These are phyloP conservation scores for Tetanocera ferruginea DNA, from an alignment of 2,888 invertebrate genomes.

Conservation along the genomic window DNA sequence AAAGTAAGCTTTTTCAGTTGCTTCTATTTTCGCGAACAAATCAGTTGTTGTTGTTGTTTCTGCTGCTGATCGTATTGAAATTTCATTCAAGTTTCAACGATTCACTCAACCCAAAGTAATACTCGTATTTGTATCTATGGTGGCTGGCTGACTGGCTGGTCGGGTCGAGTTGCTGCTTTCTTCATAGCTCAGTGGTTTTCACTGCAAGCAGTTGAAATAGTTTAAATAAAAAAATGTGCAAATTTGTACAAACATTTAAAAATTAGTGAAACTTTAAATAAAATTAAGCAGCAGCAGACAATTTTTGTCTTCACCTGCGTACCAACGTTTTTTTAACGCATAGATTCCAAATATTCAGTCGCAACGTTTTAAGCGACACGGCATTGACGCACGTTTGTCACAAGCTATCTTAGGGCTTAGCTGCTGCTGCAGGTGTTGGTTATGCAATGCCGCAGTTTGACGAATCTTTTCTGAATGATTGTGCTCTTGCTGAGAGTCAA, in stretches of 20 bases:
- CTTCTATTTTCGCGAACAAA: slow-evolving; percentile 12
- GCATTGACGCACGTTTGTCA: background rate
- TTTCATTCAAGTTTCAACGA: slow-evolving; percentile 45
- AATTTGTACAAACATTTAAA: slow-evolving; percentile 5
- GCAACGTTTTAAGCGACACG: background rate
- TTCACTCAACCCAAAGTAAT: slow-evolving; percentile 39
- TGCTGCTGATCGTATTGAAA: slow-evolving; percentile 32
- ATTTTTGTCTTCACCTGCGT: background rate
- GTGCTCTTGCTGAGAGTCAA: slow-evolving; percentile 62
- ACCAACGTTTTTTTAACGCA: background rate
- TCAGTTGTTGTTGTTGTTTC: slow-evolving; percentile 16
- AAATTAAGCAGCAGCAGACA: background rate
- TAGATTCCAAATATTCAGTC: background rate
- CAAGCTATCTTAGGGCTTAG: background rate
- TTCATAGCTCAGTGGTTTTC: slow-evolving; percentile 57
- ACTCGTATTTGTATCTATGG: slow-evolving; percentile 44
- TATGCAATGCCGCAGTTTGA: slow-evolving; percentile 69
- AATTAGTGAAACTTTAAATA: background rate
- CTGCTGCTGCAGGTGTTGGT: slow-evolving; percentile 42
- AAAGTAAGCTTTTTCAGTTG: slow-evolving; percentile 37
- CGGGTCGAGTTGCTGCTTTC: slow-evolving; percentile 39
- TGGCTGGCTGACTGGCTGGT: slow-evolving; percentile 40
- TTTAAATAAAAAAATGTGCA: slow-evolving; percentile 4
- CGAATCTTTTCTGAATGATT: slow-evolving; percentile 66
- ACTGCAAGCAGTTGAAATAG: background rate